A percentile compares a stretch with the other conserved stretches of the same genome.
Evolutionary conservation across 2,797 vertebrate species (phyloP).

Genomic region (Toxotes lorentzi): DNA sequence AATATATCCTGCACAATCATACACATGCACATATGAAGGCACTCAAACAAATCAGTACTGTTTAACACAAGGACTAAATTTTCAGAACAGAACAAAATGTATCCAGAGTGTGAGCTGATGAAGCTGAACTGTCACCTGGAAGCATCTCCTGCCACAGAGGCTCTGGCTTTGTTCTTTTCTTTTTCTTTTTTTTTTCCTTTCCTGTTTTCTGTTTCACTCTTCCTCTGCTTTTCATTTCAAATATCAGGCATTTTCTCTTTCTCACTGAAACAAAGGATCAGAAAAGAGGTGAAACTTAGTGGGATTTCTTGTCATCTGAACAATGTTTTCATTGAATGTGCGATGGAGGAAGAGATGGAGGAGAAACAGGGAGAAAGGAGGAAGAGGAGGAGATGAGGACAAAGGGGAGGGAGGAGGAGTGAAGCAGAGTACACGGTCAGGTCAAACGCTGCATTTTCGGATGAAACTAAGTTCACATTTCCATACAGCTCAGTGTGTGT

Average conservation of each 20-base stretch:
- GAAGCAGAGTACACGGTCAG: conserved; percentile 88
- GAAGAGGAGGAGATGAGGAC: conserved; percentile 30
- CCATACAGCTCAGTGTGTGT: conserved; percentile 83
- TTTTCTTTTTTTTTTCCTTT: neutral
- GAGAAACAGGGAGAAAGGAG: neutral
- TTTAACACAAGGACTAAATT: too few species aligned
- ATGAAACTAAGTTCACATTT: conserved; percentile 99
- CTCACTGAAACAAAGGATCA: neutral
- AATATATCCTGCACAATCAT: too few species aligned
- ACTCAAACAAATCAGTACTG: too few species aligned
- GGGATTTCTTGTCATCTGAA: conserved; percentile 70
- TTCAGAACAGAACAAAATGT: neutral
- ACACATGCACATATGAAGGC: too few species aligned
- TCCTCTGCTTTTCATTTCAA: conserved; percentile 16
- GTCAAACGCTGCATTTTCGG: conserved; percentile 90
- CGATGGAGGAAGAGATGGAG: conserved; percentile 6
- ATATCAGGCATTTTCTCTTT: conserved; percentile 7
- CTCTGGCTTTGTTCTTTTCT: neutral
- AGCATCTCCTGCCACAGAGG: conserved; percentile 35
- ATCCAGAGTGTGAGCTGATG: neutral
- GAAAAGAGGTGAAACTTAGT: conserved; percentile 23
- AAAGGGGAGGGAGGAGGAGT: conserved; percentile 37
- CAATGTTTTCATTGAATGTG: conserved; percentile 66
- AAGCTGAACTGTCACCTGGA: neutral
- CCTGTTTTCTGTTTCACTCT: neutral